Evolutionary conservation across 2,888 invertebrate genomes (phyloP).

Genomic region (Melanostoma mellinum): DNA sequence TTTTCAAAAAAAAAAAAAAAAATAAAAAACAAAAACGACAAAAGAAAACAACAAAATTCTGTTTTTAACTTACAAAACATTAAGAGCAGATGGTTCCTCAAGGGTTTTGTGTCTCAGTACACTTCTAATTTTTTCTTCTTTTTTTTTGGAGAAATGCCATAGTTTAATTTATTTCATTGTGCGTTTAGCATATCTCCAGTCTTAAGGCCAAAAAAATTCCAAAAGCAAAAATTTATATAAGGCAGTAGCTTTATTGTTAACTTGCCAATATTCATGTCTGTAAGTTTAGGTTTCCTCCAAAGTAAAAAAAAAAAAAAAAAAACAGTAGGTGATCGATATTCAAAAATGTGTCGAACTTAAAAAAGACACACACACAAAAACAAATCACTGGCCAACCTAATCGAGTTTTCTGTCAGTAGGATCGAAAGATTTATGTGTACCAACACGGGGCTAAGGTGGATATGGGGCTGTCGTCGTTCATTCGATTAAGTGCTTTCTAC

Average conservation of each 20-base stretch:
- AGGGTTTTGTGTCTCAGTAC: constrained; percentile 15
- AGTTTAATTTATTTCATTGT: constrained; percentile 66
- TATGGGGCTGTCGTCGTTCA: constrained; percentile 37
- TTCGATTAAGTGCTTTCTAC: constrained; percentile 58
- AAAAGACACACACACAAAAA: background rate
- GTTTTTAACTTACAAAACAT: constrained; percentile 55
- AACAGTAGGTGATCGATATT: constrained; percentile 49
- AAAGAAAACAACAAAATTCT: background rate
- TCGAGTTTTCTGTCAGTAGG: constrained; percentile 57
- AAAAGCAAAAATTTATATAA: constrained; percentile 8
- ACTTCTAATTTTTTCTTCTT: constrained; percentile 21
- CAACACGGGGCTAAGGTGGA: constrained; percentile 10
- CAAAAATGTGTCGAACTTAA: constrained; percentile 18
- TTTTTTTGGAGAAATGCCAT: constrained; percentile 59
- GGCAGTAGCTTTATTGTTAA: constrained; percentile 41
- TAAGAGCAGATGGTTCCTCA: constrained; percentile 62
- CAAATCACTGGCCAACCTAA: constrained; percentile 49
- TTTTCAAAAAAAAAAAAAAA: constrained; percentile 23
- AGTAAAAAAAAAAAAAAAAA: background rate
- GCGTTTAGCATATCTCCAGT: constrained; percentile 55
- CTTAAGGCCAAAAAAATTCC: constrained; percentile 41
- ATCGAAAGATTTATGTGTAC: constrained; percentile 25
- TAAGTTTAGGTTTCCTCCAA: constrained; percentile 46
- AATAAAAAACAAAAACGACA: constrained; percentile 2
- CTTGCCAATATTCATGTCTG: constrained; percentile 63